Evolutionary conservation across 2,888 invertebrate genomes (phyloP), one percentile per base, ranked within the genome.

Genomic region (Apeira syringaria): DNA sequence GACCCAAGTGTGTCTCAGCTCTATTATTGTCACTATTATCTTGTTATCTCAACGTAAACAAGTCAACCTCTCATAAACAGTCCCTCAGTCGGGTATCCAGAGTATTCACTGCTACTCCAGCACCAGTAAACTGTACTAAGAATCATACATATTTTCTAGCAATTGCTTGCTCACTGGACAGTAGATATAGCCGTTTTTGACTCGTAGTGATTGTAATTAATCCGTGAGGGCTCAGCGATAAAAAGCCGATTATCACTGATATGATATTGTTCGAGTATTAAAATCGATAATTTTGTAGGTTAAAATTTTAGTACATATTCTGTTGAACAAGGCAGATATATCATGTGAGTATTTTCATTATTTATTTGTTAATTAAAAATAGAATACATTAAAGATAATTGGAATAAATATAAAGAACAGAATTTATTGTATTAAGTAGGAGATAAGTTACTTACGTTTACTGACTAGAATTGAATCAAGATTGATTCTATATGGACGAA

Each of bases 1-100:
- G 2, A 9, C 11, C 8, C 17, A 13, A 22, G 15, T 15, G 11
- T 32, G 43, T 40, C 25, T 22, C 5, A 36, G 18, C 33, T 37
- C 39, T 39, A 43, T 28, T 42, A 34, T 34, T 37, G 20, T 5
- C 20, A 18, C 3, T 11, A 39, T 41, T 11, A 10, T 37, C 18
- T 17, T 38, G 35, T 51, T 51, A 51, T 51, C 47, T 31, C 15
- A 42, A 39, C 8, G 30, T 39, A 33, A 45, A 42, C 45, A 39
- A 9, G 25, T 18, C 27, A 3, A 13, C 10, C 5, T 28, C 36
- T 24, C 18, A n/a, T 4, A 4, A 8, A 10, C 29, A 40, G 46
- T 46, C 10, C 25, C 29, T 38, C 34, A 32, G 26, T 31, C 2
- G 6, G 15, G n/a, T n/a, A n/a, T n/a, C n/a, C n/a, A n/a, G n/a